phyloP scores from a whole-genome alignment of 2,888 invertebrate genomes.

The Elgonia sp. region DNA sequence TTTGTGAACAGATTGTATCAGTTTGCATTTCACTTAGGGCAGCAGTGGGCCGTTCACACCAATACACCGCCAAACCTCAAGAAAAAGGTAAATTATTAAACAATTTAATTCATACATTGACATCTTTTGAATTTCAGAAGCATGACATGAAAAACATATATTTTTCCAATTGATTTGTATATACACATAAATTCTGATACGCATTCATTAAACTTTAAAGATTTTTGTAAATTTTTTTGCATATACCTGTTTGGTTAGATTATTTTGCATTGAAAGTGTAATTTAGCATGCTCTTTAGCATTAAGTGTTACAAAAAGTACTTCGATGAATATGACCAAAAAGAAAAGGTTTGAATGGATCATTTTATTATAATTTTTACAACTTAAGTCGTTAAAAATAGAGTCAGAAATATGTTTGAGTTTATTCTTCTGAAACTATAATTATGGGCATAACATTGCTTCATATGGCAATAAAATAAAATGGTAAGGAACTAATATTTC shows the following conservation, averaged over 20 bases:
- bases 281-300: not conserved
- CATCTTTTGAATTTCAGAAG: not conserved
- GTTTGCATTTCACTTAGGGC: constrained; percentile 92
- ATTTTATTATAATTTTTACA: constrained; percentile 35
- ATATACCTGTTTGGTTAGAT: not conserved
- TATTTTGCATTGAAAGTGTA: not conserved
- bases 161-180: not conserved
- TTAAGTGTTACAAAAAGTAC: not conserved
- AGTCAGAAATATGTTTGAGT: constrained; percentile 20
- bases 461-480: constrained; percentile 33
- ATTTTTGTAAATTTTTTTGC: no score
- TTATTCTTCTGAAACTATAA: constrained; percentile 14
- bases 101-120: not conserved
- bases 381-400: constrained; percentile 14
- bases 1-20: constrained; percentile 90
- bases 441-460: constrained; percentile 28
- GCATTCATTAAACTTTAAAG: no score
- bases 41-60: constrained; percentile 92
- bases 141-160: constrained; percentile 5
- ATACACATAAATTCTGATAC: no score
- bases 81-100: constrained; percentile 89
- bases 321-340: not conserved
- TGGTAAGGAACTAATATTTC: not conserved
- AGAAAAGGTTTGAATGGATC: no score
- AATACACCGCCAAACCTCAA: constrained; percentile 89